Evolutionary conservation across 2,113 vertebrate species (phyloP).

Genomic region (Peromyscus californicus): DNA sequence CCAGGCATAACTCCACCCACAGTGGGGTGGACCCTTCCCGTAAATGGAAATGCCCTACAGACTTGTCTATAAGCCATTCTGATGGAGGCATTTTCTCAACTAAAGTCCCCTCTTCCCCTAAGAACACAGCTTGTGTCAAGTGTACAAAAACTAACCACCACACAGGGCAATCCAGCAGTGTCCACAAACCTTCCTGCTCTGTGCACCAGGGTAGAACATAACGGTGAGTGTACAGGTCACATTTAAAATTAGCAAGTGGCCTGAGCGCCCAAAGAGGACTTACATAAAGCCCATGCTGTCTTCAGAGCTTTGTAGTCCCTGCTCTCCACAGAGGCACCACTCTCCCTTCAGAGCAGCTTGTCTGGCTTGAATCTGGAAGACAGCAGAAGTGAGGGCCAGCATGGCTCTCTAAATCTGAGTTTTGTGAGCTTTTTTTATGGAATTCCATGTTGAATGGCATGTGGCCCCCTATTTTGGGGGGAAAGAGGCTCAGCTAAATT

Average conservation of each 20-base stretch:
- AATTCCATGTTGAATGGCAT: background rate
- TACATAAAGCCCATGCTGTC: background rate
- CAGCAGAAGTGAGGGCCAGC: background rate
- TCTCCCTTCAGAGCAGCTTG: background rate
- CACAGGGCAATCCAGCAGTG: background rate
- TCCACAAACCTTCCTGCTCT: background rate
- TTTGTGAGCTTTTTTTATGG: background rate
- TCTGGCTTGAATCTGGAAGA: background rate
- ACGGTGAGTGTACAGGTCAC: background rate
- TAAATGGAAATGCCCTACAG: background rate
- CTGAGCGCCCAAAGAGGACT: background rate
- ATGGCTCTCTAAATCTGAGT: background rate
- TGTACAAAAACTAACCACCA: background rate
- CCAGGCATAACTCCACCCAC: background rate
- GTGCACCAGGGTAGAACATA: background rate
- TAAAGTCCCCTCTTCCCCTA: background rate
- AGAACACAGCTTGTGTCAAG: background rate
- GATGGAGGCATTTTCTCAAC: background rate
- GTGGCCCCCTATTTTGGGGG: conserved; percentile 30
- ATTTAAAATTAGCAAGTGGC: background rate
- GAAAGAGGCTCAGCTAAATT: background rate
- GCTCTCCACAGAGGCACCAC: background rate
- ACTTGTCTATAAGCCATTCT: background rate
- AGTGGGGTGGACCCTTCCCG: background rate
- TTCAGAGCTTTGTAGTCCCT: background rate